These are phyloP conservation scores for Drosophila nasuta DNA, from an alignment of 1,140 invertebrate species.

Conservation along the genomic window DNA sequence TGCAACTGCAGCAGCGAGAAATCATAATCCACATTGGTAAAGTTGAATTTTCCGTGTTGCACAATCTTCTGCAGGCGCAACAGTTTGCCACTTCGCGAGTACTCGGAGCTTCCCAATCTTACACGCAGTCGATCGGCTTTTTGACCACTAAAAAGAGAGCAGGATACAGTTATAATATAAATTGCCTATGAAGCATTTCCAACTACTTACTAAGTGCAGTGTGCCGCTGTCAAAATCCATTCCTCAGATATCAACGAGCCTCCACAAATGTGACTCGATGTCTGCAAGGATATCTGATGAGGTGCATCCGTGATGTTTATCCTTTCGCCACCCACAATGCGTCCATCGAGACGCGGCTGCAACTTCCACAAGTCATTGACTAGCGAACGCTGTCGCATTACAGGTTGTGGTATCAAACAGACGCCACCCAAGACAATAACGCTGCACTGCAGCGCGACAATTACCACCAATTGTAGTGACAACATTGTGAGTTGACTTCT, in stretches of 20 bases:
- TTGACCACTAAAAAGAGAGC: constrained; percentile 58
- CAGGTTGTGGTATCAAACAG: constrained; percentile 69
- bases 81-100: constrained; percentile 65
- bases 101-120: constrained; percentile 71
- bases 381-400: constrained; percentile 58
- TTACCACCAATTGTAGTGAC: constrained; percentile 24
- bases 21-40: constrained; percentile 80
- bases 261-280: constrained; percentile 87
- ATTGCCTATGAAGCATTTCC: no score
- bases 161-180: background rate
- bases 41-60: constrained; percentile 79
- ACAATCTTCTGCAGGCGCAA: constrained; percentile 71
- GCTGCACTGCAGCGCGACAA: constrained; percentile 56
- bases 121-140: constrained; percentile 61
- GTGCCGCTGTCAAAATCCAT: constrained; percentile 86
- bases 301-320: constrained; percentile 85
- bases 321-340: constrained; percentile 85
- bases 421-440: constrained; percentile 57
- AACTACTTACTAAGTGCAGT: constrained; percentile 85
- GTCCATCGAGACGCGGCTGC: constrained; percentile 75
- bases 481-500: constrained; percentile 48
- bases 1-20: constrained; percentile 80
- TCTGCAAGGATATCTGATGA: constrained; percentile 85
- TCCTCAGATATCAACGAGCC: constrained; percentile 88
- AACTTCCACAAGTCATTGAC: constrained; percentile 33